Conservation (phyloP, 2,113 vertebrate species). For the Hyperopisus bebe region DNA sequence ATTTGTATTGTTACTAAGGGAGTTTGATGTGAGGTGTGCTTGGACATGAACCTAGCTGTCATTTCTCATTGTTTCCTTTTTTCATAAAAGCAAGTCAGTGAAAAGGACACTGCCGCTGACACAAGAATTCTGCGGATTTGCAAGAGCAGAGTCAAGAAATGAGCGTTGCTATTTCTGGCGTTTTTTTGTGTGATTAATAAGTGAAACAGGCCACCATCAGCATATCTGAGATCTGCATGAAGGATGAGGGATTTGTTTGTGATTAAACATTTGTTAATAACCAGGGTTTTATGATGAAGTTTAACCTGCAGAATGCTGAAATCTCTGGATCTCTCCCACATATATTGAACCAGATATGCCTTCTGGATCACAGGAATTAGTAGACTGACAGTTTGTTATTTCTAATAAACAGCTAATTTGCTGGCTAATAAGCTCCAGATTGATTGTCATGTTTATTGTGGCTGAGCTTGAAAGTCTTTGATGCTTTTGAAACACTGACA, state of each 20-base stretch:
- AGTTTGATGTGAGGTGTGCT: background rate
- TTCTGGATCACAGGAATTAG: background rate
- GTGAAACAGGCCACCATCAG: background rate
- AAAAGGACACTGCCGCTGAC: background rate
- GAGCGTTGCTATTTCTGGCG: background rate
- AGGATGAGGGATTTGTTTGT: background rate
- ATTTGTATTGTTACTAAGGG: background rate
- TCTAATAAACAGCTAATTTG: background rate
- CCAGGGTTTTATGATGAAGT: background rate
- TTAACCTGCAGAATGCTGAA: background rate
- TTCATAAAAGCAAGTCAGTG: background rate
- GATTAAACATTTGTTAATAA: background rate
- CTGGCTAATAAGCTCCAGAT: background rate
- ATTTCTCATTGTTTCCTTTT: background rate
- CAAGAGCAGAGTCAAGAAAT: background rate
- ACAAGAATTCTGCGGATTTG: background rate
- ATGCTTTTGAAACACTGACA: background rate
- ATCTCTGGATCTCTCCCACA: background rate
- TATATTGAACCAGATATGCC: background rate
- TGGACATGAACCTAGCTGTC: background rate
- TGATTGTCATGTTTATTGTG: background rate
- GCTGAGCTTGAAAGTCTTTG: background rate
- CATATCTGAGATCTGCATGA: background rate
- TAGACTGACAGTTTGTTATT: background rate
- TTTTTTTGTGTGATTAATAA: background rate